Base-by-base conservation (phyloP, 2,113 vertebrate genomes). In the Chloroceryle aenea region DNA sequence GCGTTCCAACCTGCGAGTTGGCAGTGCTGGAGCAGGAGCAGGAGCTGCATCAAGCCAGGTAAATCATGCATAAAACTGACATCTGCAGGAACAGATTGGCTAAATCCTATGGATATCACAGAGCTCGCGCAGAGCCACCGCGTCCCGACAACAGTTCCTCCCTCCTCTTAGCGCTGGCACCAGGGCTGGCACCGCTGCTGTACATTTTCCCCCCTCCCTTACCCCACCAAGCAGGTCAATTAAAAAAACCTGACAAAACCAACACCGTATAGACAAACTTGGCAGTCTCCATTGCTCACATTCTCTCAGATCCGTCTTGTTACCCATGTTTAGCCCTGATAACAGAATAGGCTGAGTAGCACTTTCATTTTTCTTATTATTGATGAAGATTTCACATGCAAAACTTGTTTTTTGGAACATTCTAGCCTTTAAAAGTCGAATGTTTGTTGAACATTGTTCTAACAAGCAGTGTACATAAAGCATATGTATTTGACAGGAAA, bases 51-150 rank as follows among this genome's bases (percentile, higher is more conserved):
- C 45, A 1, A 79, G 93, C 95, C 96, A 94, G 96, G 95, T 94
- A 94, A 96, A 96, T 89, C 96, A 95, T 93, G 96, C 90, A 61
- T 85, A 62, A 95, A 96, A 89, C 64, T 16, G 88, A 92, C 96
- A 95, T 73, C 95, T 97, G 96, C 95, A 94, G 90, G 90, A 95
- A 43, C 96, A 96, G 96, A 93, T 94, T 95, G 93, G 86, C 86
- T 58, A 82, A 96, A 94, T 96, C 90, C 86, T 87, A 3, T 40
- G 88, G 95, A 85, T 85, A 87, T 61, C 90, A 78, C 80, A 68
- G 88, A 94, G 87, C 82, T 19, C 63, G 72, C 89, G 82, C 89
- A 19, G 84, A 87, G 59, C 67, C 7, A 7, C 63, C 10, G 2
- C 0, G 1, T 52, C 59, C 76, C 1, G 0, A 45, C 85, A 50